These are phyloP conservation scores for Pterocles orientalis DNA, from an alignment of 2,113 vertebrate genomes.

Conservation along the genomic window DNA sequence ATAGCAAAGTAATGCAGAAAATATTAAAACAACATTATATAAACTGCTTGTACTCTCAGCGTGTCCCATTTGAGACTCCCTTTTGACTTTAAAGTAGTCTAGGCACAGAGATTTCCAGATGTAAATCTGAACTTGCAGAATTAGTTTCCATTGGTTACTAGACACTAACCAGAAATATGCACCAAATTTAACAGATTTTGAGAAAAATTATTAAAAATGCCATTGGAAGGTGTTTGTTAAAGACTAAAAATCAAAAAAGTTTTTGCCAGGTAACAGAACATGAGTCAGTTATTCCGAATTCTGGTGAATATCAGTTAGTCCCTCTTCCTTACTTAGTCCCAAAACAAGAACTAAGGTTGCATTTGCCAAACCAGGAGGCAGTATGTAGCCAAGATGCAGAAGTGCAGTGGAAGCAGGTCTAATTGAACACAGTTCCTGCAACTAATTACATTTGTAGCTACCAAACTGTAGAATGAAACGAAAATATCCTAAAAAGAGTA, in stretches of 20 bases:
- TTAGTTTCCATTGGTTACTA: neutral
- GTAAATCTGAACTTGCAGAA: neutral
- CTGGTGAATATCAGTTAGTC: neutral
- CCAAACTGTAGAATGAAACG: neutral
- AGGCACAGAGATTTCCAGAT: neutral
- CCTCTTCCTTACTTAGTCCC: neutral
- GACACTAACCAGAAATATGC: neutral
- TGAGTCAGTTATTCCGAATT: neutral
- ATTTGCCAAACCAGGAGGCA: accelerated
- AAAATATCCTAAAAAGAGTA: neutral
- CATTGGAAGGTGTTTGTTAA: neutral
- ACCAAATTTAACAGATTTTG: neutral
- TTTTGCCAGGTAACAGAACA: neutral
- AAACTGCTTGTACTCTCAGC: neutral
- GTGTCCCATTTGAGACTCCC: neutral
- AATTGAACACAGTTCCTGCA: neutral
- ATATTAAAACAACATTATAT: neutral
- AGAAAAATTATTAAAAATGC: neutral
- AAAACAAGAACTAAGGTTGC: neutral
- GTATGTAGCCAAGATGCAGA: neutral
- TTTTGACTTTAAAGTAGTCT: neutral
- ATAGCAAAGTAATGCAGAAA: neutral
- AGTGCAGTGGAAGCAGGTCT: neutral
- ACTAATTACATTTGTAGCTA: neutral
- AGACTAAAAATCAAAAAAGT: neutral